A percentile compares a stretch with the other conserved stretches of the same genome.
Conservation (phyloP, 2,888 invertebrate genomes). For the Trichopoda pennipes region DNA sequence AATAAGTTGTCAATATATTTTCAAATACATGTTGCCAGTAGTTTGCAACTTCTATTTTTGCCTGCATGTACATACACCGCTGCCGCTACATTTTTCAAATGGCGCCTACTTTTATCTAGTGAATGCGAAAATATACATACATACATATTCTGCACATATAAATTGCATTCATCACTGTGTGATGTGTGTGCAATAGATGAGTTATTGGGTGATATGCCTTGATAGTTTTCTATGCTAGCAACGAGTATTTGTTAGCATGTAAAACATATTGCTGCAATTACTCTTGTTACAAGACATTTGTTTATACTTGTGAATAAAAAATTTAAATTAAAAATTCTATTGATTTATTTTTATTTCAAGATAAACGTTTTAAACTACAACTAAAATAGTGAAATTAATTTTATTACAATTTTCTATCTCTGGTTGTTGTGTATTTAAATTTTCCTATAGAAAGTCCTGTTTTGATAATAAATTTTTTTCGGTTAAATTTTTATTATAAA, state of each 20-base stretch:
- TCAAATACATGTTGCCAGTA: constrained; percentile 15
- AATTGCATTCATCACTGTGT: not conserved
- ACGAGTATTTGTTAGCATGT: constrained; percentile 26
- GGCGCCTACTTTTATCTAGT: constrained; percentile 42
- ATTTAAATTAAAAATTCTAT: no score
- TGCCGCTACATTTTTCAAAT: constrained; percentile 3
- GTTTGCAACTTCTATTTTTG: constrained; percentile 29
- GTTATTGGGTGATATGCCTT: constrained; percentile 57
- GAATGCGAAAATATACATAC: not conserved
- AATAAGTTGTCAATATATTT: constrained; percentile 60
- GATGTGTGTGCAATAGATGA: constrained; percentile 17
- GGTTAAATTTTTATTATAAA: no score
- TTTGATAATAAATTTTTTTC: no score
- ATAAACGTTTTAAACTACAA: no score
- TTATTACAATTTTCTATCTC: no score
- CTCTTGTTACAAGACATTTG: not conserved
- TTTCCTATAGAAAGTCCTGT: no score
- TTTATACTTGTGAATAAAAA: no score
- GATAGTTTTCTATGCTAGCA: constrained; percentile 59
- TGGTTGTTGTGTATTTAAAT: no score
- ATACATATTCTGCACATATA: constrained; percentile 6
- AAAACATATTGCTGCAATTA: constrained; percentile 47
- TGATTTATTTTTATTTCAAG: no score
- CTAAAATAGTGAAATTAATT: no score
- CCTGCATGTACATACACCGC: not conserved